Evolutionary conservation across 2,797 vertebrate species (phyloP).

Genomic region (Melanotaenia trifasciata): DNA sequence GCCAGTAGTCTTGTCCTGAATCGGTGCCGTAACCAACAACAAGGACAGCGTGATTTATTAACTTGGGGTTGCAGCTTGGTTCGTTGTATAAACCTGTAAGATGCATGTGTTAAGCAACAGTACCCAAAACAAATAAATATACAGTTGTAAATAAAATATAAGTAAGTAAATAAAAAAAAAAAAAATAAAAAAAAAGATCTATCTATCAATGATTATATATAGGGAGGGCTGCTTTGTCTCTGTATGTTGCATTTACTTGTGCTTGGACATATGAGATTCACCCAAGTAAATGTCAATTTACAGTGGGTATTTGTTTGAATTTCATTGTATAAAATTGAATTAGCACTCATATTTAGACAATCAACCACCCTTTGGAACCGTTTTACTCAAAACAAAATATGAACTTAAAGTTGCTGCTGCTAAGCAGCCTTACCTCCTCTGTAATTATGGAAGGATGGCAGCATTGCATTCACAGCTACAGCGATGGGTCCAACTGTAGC

Average conservation of each 20-base stretch:
- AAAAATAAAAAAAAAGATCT: too few relatives aligned
- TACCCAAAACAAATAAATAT: too few relatives aligned
- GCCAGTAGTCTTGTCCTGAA: conserved; percentile 78
- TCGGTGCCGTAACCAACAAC: conserved; percentile 79
- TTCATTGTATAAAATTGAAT: too few relatives aligned
- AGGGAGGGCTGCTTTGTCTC: too few relatives aligned
- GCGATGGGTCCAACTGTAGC: conserved; percentile 79
- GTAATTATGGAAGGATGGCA: conserved; percentile 80
- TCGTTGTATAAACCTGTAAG: conserved; percentile 74
- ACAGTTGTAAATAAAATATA: neutral
- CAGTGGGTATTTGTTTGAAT: too few relatives aligned
- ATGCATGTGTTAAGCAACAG: neutral
- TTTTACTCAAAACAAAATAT: neutral
- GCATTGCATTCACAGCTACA: conserved; percentile 76
- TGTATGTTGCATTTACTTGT: too few relatives aligned
- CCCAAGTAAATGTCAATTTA: too few relatives aligned
- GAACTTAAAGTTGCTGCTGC: neutral
- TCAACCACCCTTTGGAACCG: too few relatives aligned
- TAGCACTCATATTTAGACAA: too few relatives aligned
- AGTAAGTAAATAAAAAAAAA: neutral
- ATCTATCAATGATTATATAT: too few relatives aligned
- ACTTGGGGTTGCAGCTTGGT: conserved; percentile 57
- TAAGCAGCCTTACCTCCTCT: conserved; percentile 71
- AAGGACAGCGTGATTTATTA: conserved; percentile 76
- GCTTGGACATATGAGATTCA: too few relatives aligned